Evolutionary conservation across 2,888 invertebrate species (phyloP).

Genomic region (Eupithecia vulgata): DNA sequence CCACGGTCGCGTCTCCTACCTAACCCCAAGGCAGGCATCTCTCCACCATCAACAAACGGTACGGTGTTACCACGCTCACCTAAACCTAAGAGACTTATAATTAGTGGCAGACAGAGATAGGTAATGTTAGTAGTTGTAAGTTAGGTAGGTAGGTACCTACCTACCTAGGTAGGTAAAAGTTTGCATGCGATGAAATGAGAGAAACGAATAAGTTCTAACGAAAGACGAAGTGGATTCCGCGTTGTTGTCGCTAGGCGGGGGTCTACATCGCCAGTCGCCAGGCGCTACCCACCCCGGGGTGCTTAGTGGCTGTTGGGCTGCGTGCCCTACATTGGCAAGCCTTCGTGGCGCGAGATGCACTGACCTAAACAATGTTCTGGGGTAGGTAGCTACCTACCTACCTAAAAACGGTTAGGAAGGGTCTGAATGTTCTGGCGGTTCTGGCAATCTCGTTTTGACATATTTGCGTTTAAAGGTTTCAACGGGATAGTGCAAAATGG

Average conservation of each 20-base stretch:
- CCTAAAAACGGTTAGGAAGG: too few relatives aligned
- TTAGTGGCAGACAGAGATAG: not conserved
- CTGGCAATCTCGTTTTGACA: too few relatives aligned
- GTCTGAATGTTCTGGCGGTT: too few relatives aligned
- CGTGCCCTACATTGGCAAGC: not conserved
- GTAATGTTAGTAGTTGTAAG: slow-evolving; percentile 17
- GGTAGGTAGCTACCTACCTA: too few relatives aligned
- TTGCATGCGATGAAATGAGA: slow-evolving; percentile 15
- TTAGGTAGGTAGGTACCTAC: too few relatives aligned
- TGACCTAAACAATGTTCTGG: too few relatives aligned
- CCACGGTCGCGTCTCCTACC: slow-evolving; percentile 20
- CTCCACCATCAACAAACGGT: slow-evolving; percentile 9
- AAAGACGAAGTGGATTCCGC: not conserved
- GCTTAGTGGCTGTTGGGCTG: not conserved
- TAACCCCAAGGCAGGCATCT: not conserved
- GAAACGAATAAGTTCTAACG: not conserved
- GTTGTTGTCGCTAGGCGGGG: not conserved
- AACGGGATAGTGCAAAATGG: too few relatives aligned
- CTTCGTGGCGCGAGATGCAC: too few relatives aligned
- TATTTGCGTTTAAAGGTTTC: too few relatives aligned
- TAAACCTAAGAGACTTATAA: not conserved
- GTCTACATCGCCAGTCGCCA: not conserved
- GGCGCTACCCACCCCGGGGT: not conserved
- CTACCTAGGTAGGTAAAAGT: slow-evolving; percentile 1
- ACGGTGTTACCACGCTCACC: not conserved